phyloP scores from a whole-genome alignment of 2,113 vertebrate genomes.

The Gopherus evgoodei region DNA sequence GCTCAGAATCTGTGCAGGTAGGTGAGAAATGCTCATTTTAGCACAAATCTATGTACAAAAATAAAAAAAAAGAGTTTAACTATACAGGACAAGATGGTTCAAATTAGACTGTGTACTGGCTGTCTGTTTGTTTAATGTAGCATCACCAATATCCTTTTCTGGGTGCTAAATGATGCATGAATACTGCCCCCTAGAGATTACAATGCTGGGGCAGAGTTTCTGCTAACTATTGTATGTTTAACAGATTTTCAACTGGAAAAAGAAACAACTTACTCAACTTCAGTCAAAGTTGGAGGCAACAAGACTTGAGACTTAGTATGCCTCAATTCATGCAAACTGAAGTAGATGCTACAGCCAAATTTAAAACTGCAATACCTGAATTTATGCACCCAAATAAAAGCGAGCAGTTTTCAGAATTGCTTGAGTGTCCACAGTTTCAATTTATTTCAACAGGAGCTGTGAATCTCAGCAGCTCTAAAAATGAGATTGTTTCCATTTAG shows the following conservation, averaged over 20 bases:
- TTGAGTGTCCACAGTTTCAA: neutral
- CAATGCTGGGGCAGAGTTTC: neutral
- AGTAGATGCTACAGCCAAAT: neutral
- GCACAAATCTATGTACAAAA: neutral
- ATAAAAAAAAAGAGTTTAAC: neutral
- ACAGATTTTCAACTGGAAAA: neutral
- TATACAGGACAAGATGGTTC: neutral
- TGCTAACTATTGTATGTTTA: neutral
- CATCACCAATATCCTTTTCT: neutral
- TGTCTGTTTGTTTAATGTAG: neutral
- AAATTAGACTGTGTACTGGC: neutral
- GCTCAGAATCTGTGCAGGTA: neutral
- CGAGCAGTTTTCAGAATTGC: neutral
- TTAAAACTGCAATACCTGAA: neutral
- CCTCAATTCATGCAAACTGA: neutral
- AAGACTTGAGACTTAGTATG: neutral
- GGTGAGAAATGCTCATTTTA: neutral
- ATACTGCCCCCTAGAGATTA: slow-evolving; percentile 68
- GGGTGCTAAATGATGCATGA: slow-evolving; percentile 11
- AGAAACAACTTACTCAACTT: neutral
- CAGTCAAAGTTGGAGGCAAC: neutral
- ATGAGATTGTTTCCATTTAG: neutral
- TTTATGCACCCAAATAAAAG: neutral
- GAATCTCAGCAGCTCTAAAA: neutral
- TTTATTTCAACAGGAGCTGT: neutral